Evolutionary conservation across 2,113 vertebrate species (phyloP).

Genomic region (mouse (Mus musculus)): DNA sequence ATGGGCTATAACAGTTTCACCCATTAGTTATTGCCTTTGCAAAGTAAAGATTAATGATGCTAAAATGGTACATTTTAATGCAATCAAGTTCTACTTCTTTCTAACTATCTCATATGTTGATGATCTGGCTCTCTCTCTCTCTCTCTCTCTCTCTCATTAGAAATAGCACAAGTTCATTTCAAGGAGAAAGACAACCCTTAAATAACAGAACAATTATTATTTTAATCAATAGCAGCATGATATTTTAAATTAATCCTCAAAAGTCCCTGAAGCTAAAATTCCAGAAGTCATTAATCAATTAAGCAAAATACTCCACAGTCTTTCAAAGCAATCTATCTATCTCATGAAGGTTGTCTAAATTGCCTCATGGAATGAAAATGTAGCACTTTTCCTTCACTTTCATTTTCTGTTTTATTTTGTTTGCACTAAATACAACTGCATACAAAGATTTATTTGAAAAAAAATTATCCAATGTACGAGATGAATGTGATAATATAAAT

Average conservation of each 20-base stretch:
- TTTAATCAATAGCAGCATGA: slow-evolving; percentile 79
- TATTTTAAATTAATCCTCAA: slow-evolving; percentile 79
- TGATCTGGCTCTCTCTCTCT: background rate
- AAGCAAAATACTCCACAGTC: slow-evolving; percentile 73
- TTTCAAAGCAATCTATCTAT: slow-evolving; percentile 67
- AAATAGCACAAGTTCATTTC: slow-evolving; percentile 74
- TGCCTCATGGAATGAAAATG: slow-evolving; percentile 57
- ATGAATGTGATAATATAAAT: background rate
- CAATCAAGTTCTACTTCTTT: slow-evolving; percentile 47
- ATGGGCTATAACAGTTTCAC: slow-evolving; percentile 31
- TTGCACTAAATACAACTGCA: background rate
- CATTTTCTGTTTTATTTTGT: background rate
- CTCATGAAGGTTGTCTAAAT: slow-evolving; percentile 63
- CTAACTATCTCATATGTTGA: slow-evolving; percentile 64
- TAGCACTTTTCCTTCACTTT: background rate
- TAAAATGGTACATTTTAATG: slow-evolving; percentile 68
- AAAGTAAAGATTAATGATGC: slow-evolving; percentile 71
- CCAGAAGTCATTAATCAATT: slow-evolving; percentile 80
- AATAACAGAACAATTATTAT: slow-evolving; percentile 76
- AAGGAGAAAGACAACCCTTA: slow-evolving; percentile 74
- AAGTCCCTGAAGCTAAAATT: slow-evolving; percentile 76
- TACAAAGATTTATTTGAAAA: background rate
- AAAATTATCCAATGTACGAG: background rate
- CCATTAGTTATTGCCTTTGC: slow-evolving; percentile 44
- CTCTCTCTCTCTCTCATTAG: background rate